Conservation (phyloP, 2,888 invertebrate species). For the Emmelina monodactyla region DNA sequence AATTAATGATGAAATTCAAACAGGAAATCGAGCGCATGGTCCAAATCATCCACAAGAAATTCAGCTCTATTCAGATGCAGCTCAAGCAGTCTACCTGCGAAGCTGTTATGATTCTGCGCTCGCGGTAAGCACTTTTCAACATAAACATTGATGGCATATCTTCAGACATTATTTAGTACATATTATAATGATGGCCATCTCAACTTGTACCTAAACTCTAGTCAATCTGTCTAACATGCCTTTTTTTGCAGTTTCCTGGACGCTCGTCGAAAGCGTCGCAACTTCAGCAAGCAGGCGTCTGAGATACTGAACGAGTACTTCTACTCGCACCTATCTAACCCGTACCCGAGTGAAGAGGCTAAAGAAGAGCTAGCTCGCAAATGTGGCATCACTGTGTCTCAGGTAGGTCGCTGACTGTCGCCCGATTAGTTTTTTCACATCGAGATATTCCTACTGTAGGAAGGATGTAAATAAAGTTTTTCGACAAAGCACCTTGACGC, state of each 20-base stretch:
- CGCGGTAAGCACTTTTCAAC: slow-evolving; percentile 56
- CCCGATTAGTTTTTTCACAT: too few relatives aligned
- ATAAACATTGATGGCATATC: too few relatives aligned
- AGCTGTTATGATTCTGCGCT: slow-evolving; percentile 98
- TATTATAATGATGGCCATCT: too few relatives aligned
- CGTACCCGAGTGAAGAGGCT: slow-evolving; percentile 99
- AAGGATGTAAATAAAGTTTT: too few relatives aligned
- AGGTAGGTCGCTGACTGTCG: slow-evolving; percentile 94
- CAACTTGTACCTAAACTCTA: slow-evolving; percentile 30
- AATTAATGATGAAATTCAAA: too few relatives aligned
- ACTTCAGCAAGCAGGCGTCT: slow-evolving; percentile 99
- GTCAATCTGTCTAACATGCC: slow-evolving; percentile 8
- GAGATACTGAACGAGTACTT: slow-evolving; percentile 99
- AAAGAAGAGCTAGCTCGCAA: slow-evolving; percentile 99
- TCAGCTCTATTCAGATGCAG: slow-evolving; percentile 98
- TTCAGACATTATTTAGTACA: too few relatives aligned
- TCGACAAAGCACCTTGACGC: too few relatives aligned
- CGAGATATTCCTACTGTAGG: too few relatives aligned
- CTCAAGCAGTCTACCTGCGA: slow-evolving; percentile 99
- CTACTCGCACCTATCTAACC: slow-evolving; percentile 99
- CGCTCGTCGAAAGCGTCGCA: slow-evolving; percentile 90
- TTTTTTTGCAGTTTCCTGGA: slow-evolving; percentile 71
- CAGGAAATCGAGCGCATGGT: slow-evolving; percentile 98
- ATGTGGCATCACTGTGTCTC: slow-evolving; percentile 97
- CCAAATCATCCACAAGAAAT: slow-evolving; percentile 97